Percentiles rank a stretch among this genome's conserved stretches.
Evolutionary conservation across 2,113 vertebrate species (phyloP).

Genomic region (Calyptomena viridis): DNA sequence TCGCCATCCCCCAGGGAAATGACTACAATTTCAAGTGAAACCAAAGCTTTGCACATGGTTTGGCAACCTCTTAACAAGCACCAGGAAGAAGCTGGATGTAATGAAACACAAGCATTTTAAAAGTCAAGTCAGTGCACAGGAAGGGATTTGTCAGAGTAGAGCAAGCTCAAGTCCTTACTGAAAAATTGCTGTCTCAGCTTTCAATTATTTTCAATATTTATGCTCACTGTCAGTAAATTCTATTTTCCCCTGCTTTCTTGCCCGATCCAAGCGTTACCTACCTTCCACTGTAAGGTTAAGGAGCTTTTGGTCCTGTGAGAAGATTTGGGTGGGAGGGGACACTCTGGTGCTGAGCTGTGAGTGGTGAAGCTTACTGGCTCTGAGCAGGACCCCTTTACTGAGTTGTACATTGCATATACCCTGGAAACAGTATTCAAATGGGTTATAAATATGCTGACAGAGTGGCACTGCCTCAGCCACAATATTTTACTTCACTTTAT

Average conservation of each 20-base stretch:
- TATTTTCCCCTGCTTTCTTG: not conserved
- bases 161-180: not conserved
- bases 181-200: not conserved
- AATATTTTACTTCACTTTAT: not conserved
- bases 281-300: conserved; percentile 96
- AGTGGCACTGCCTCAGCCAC: not conserved
- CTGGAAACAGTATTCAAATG: conserved; percentile 59
- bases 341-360: conserved; percentile 89
- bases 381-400: conserved; percentile 88
- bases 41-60: not conserved
- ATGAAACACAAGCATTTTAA: conserved; percentile 33
- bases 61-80: not conserved
- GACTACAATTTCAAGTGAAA: not conserved
- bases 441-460: not conserved
- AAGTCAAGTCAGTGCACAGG: not conserved
- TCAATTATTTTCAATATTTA: not conserved
- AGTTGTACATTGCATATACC: conserved; percentile 87
- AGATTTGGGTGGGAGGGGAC: conserved; percentile 88
- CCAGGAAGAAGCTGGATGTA: not conserved
- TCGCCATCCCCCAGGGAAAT: not conserved
- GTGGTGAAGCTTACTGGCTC: conserved; percentile 91
- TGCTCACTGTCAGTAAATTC: not conserved
- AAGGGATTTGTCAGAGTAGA: conserved; percentile 1
- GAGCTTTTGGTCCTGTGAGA: conserved; percentile 91
- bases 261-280: conserved; percentile 44